Conservation (phyloP, 1,140 invertebrate species). For the Listronotus oregonensis region DNA sequence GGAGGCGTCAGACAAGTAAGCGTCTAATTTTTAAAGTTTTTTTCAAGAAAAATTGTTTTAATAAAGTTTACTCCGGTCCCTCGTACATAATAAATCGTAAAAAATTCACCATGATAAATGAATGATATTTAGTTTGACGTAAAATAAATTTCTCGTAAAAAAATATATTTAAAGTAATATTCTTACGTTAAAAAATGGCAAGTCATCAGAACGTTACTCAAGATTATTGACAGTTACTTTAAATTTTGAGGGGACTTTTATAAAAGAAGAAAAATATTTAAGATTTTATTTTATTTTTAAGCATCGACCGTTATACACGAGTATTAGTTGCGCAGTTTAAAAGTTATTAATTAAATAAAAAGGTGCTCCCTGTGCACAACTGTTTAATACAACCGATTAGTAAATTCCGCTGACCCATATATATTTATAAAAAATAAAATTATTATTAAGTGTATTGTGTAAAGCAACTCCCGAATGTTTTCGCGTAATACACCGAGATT, state of each 20-base stretch:
- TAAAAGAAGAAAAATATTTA: no score
- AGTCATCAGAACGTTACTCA: slow-evolving; percentile 8
- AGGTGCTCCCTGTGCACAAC: no score
- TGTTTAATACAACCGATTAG: no score
- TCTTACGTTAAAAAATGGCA: slow-evolving; percentile 16
- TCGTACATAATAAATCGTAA: slow-evolving; percentile 11
- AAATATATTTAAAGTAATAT: slow-evolving; percentile 1
- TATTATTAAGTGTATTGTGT: no score
- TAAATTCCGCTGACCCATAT: no score
- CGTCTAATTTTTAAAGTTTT: slow-evolving; percentile 10
- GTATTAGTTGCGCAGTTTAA: no score
- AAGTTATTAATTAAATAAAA: no score
- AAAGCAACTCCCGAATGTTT: no score
- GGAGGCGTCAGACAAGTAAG: slow-evolving; percentile 4
- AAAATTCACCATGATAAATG: slow-evolving; percentile 13
- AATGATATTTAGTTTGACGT: slow-evolving; percentile 6
- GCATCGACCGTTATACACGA: no score
- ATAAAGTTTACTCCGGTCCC: slow-evolving; percentile 14
- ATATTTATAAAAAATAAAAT: no score
- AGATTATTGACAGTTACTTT: slow-evolving; percentile 8
- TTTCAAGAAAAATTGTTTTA: slow-evolving; percentile 9
- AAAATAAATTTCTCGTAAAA: slow-evolving; percentile 8
- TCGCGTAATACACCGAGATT: no score
- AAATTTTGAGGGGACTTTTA: not conserved
- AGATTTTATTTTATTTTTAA: no score